Evolutionary conservation across 2,113 vertebrate genomes (phyloP), one percentile per base, ranked within the genome.

Genomic region (Bujurquina vittata): DNA sequence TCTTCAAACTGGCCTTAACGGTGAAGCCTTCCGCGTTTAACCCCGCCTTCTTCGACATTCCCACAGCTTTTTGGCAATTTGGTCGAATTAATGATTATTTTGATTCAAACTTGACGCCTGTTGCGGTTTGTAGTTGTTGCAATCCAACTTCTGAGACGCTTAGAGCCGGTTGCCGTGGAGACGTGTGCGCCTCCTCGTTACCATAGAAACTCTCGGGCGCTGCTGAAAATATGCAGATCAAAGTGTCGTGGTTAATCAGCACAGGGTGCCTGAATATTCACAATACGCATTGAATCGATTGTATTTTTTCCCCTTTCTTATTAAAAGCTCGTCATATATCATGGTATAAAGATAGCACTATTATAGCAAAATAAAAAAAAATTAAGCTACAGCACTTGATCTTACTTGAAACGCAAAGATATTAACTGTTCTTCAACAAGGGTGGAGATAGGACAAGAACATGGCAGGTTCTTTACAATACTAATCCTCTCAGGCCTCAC

Each of bases 1-100:
- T 95, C 85, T 91, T 95, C 93, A 95, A 94, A 0, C 74, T 88
- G 56, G 95, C 89, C 80, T 90, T 94, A 9, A 93, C 58, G 2
- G 95, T 94, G 83, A 96, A 95, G 20, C 91, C 95, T 35, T 90
- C 74, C 0, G 94, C 81, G 65, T 77, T 91, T 7, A 92, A n/a
- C 40, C 54, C 81, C 5, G 29, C 74, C 76, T 33, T 54, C 82
- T 54, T 92, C 37, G 5, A 81, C 79, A 92, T 91, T 57, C 85
- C 40, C 67, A 40, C 75, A 18, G 61, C 14, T 72, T 0, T n/a
- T 23, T 3, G 4, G n/a, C n/a, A 62, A 58, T 4, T 60, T 31
- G 57, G n/a, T 56, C 11, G 17, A 72, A 12, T 72, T 72, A 20
- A 43, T 72, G 23, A 23, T 57, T 26, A 31, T 55, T 43, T 57